Evolutionary conservation across 2,113 vertebrate genomes (phyloP).

Genomic region (Dissostichus mawsoni): DNA sequence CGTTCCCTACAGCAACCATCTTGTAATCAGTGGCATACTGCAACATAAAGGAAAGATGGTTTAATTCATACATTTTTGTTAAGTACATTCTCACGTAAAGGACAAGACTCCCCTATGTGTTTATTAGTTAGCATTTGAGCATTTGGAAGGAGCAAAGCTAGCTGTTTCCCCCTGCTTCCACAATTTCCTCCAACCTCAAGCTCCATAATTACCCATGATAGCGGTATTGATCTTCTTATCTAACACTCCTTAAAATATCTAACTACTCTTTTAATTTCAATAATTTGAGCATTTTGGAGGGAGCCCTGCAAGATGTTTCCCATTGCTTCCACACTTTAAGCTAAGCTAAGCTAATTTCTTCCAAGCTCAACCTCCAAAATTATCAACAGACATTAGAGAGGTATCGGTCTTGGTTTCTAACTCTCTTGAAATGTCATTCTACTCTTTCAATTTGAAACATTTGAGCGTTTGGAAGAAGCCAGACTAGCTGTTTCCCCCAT

Average conservation of each 20-base stretch:
- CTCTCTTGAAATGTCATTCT: neutral
- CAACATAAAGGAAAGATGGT: conserved; percentile 45
- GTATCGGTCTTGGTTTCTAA: neutral
- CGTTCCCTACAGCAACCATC: conserved; percentile 81
- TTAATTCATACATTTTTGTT: neutral
- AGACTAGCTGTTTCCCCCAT: neutral
- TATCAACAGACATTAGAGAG: neutral
- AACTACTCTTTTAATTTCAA: no score
- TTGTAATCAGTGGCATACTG: conserved; percentile 93
- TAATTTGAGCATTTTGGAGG: no score
- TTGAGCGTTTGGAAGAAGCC: neutral
- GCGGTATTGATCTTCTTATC: no score
- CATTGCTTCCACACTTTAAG: no score
- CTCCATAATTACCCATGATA: no score
- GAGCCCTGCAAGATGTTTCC: no score
- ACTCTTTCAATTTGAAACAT: neutral
- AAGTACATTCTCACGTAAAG: neutral
- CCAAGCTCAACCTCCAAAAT: neutral
- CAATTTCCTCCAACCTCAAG: no score
- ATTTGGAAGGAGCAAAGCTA: neutral
- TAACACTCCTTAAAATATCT: no score
- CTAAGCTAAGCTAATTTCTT: no score
- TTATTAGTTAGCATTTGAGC: no score
- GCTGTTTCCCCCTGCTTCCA: neutral
- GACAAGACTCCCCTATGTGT: neutral